A percentile compares a stretch with the other conserved stretches of the same genome.
phyloP scores from a whole-genome alignment of 2,888 invertebrate species.

The Lasioglossum vierecki region DNA sequence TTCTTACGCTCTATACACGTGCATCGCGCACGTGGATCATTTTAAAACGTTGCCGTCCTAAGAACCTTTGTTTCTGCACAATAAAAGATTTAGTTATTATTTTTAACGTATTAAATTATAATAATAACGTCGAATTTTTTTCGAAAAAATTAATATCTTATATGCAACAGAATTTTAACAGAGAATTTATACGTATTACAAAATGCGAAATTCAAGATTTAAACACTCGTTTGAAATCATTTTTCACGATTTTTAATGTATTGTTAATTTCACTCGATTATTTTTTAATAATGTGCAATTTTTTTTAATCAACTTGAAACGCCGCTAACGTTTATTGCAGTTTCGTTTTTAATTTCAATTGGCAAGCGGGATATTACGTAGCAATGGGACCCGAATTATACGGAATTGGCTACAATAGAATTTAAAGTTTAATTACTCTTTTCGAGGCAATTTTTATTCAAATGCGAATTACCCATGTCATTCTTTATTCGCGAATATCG shows the following conservation, averaged over 20 bases:
- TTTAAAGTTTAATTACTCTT: neutral
- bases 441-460: neutral
- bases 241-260: neutral
- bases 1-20: constrained; percentile 53
- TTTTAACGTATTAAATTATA: neutral
- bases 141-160: neutral
- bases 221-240: neutral
- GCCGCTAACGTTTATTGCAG: neutral
- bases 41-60: neutral
- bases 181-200: neutral
- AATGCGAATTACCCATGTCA: neutral
- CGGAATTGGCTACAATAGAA: neutral
- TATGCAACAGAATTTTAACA: neutral
- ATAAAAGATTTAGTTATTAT: neutral
- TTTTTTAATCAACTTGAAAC: neutral
- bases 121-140: neutral
- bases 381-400: neutral
- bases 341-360: neutral
- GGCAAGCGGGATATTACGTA: neutral
- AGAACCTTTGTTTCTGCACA: neutral
- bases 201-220: neutral
- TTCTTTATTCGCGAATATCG: neutral
- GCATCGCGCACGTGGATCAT: neutral
- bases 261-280: neutral
- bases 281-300: neutral